Percentiles rank a stretch among this genome's conserved stretches.
These are phyloP conservation scores for Lamellibrachia satsuma DNA, from an alignment of 2,888 invertebrate genomes.

Conservation along the genomic window DNA sequence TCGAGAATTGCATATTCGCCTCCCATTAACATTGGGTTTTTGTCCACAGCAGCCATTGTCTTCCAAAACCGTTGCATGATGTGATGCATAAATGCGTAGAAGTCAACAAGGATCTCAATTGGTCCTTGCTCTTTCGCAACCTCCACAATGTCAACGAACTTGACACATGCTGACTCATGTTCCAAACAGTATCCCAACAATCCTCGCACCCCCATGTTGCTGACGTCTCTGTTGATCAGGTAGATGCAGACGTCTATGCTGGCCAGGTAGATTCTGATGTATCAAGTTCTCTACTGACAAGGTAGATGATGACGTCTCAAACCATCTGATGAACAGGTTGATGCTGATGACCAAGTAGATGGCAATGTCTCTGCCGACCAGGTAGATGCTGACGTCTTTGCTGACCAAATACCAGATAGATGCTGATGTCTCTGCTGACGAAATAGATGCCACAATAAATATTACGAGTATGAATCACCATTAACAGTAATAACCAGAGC, in stretches of 20 bases:
- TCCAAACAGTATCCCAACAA: conserved; percentile 49
- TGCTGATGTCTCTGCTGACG: too few relatives aligned
- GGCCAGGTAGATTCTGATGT: background rate
- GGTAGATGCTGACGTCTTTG: too few relatives aligned
- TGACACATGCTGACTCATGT: conserved; percentile 46
- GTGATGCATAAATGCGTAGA: conserved; percentile 55
- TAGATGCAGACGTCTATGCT: background rate
- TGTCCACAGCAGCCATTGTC: conserved; percentile 41
- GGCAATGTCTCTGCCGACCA: too few relatives aligned
- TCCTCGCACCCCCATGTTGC: conserved; percentile 55
- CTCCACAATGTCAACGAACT: conserved; percentile 54
- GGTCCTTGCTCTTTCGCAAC: conserved; percentile 48
- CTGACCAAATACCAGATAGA: too few relatives aligned
- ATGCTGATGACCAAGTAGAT: too few relatives aligned
- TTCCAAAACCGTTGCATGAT: conserved; percentile 50
- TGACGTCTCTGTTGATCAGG: background rate
- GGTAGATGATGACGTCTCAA: background rate
- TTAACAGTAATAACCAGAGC: too few relatives aligned
- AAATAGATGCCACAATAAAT: too few relatives aligned
- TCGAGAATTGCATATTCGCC: conserved; percentile 57
- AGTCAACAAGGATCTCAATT: conserved; percentile 60
- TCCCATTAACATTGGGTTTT: conserved; percentile 52
- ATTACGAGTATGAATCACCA: too few relatives aligned
- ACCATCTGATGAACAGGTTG: too few relatives aligned
- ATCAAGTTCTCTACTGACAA: background rate